Base-by-base conservation (phyloP, 2,888 invertebrate species). In the Heliconius hortense region DNA sequence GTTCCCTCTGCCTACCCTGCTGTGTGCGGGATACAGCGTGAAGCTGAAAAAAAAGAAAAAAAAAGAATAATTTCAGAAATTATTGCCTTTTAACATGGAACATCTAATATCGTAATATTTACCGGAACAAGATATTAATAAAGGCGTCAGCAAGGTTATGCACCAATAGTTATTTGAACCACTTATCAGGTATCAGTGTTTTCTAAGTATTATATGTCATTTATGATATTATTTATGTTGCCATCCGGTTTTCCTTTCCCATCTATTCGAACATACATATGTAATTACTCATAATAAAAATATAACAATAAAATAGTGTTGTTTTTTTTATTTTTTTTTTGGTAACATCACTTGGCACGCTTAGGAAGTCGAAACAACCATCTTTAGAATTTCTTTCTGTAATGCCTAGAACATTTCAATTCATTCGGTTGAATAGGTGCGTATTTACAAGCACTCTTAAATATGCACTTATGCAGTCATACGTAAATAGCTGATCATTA, bases 171-270 rank as follows among this genome's bases (percentile, higher is more conserved):
- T 60, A 39, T 53, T 53, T 71, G 71, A 28, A 24, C 26, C 31
- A 39, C 26, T 39, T 60, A 60, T 71, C 35, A 59, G 21, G 21
- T 39, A 39, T 71, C 31, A 35, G 59, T 60, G 18, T 56, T 60
- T 59, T 71, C 70, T 71, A 71, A 10, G 35, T 71, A 79, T 82
- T 73, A 31, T 21, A 66, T 66, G 15, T 60, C 43, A 68, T 21
- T 21, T 21, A 31, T n/a, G 5, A 64, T 35, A 64, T 64, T 64
- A 64, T 35, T n/a, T 66, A 35, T 64, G 13, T 24, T 24, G 35
- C 35, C n/a, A n/a, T n/a, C n/a, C n/a, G n/a, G n/a, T 66, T 66
- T 66, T 35, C 64, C 39, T 66, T 66, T 39, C 5, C 64, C 24
- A 39, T 24, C 15, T 1, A 39, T 24, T 26, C 2, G 24, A 11